Base-by-base conservation (phyloP, 2,888 invertebrate genomes). In the Brenthis hecate region DNA sequence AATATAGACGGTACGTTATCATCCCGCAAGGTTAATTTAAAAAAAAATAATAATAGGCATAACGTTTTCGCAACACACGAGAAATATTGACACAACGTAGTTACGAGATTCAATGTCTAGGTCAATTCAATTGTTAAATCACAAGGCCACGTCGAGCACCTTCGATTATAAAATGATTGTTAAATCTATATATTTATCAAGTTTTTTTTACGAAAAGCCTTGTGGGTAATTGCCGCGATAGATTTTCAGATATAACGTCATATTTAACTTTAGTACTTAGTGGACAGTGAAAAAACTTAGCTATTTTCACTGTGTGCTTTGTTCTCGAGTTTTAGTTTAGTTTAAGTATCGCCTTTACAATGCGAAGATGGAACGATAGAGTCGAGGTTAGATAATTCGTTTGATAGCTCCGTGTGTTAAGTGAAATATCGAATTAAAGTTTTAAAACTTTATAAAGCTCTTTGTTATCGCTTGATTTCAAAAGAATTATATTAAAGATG, bases 81-180 rank as follows among this genome's bases (percentile, higher is more conserved):
- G 36, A 43, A 11, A 57, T 43, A 19, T n/a, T 47, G 48, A n/a
- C 60, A 28, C n/a, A 50, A 43, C 36, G 36, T 11, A 60, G 60
- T 28, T 60, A 50, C 28, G 13, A 60, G 13, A 60, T 28, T 60
- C 60, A 60, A 60, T 60, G 60, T 60, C 60, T 60, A 60, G 60
- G 60, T 48, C 50, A 14, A 50, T n/a, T 60, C 87, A 87, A 86
- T 88, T 89, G 89, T 91, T 89, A 88, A 84, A 88, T 83, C 85
- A 84, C 92, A 91, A 91, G 91, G 91, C 87, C 90, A 89, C 91
- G 91, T 92, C 91, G 90, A 43, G 36, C 89, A 89, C 89, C 87
- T 84, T 85, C 81, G 84, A 85, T 78, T 84, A 80, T 81, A 80
- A 84, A 85, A 85, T 81, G 81, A 68, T 72, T 74, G 72, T 86